These are phyloP conservation scores for Odontocerum albicorne DNA, from an alignment of 2,888 invertebrate species.

Conservation along the genomic window DNA sequence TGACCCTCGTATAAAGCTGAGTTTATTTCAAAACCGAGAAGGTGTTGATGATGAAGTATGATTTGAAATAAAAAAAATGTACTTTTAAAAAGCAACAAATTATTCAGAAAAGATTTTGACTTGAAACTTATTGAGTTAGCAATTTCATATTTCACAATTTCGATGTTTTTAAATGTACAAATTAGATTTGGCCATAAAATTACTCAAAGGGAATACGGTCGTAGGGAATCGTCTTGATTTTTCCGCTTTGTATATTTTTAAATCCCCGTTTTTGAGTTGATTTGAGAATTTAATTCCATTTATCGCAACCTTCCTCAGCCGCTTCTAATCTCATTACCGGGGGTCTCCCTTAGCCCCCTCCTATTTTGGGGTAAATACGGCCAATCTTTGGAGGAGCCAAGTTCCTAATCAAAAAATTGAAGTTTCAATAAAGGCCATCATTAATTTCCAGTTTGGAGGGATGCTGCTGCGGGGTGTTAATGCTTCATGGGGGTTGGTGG, in stretches of 20 bases:
- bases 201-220: constrained; percentile 6
- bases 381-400: constrained; percentile 40
- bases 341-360: constrained; percentile 27
- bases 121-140: too few species aligned
- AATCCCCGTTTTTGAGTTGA: constrained; percentile 19
- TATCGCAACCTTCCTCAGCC: constrained; percentile 33
- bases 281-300: constrained; percentile 35
- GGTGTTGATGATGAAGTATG: too few species aligned
- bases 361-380: constrained; percentile 31
- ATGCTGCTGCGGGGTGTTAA: constrained; percentile 18
- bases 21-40: too few species aligned
- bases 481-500: constrained; percentile 5
- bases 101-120: too few species aligned
- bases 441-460: constrained; percentile 61
- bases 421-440: constrained; percentile 71
- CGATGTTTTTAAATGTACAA: neutral
- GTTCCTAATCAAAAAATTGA: constrained; percentile 66
- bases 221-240: neutral
- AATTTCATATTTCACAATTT: too few species aligned
- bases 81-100: too few species aligned
- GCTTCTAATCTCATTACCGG: constrained; percentile 35
- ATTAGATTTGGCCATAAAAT: constrained; percentile 9
- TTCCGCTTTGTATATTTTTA: constrained; percentile 13
- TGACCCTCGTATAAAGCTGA: too few species aligned
- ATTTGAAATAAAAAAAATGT: too few species aligned